These are phyloP conservation scores for Styela plicata DNA, from an alignment of 23 tunicate genomes.

Conservation along the genomic window DNA sequence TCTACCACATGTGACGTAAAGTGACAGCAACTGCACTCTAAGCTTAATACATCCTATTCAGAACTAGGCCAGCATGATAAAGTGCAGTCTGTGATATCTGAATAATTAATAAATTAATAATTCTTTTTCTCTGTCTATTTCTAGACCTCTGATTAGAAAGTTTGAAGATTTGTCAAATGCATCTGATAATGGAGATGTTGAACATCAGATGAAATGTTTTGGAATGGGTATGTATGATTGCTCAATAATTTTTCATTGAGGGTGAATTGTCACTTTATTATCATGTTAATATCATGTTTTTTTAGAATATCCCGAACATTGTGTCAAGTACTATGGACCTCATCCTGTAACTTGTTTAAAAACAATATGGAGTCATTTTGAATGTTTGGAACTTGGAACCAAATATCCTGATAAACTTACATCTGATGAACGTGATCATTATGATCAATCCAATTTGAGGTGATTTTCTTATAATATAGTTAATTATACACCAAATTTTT, in stretches of 20 bases:
- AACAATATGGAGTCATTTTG: conserved; percentile 25
- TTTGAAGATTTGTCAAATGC: background rate
- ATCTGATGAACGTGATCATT: background rate
- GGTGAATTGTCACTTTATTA: background rate
- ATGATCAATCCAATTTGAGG: conserved; percentile 9
- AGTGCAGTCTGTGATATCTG: no score
- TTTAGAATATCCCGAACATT: conserved; percentile 29
- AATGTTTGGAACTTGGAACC: background rate
- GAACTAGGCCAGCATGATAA: no score
- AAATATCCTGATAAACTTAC: conserved; percentile 4
- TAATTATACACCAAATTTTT: background rate
- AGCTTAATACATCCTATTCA: no score
- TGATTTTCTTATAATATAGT: background rate
- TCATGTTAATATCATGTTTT: background rate
- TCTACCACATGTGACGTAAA: no score
- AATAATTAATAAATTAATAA: no score
- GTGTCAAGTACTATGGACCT: conserved; percentile 30
- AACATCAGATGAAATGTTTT: conserved; percentile 28
- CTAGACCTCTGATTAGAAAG: background rate
- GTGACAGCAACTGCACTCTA: no score
- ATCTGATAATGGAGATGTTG: conserved; percentile 18
- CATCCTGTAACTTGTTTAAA: conserved; percentile 27
- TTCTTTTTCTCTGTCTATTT: no score
- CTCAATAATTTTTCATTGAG: background rate
- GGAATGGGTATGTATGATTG: conserved; percentile 15